Percentiles rank a stretch among this genome's conserved stretches.
phyloP scores from a whole-genome alignment of 1,140 invertebrate species.

The Ips nitidus region DNA sequence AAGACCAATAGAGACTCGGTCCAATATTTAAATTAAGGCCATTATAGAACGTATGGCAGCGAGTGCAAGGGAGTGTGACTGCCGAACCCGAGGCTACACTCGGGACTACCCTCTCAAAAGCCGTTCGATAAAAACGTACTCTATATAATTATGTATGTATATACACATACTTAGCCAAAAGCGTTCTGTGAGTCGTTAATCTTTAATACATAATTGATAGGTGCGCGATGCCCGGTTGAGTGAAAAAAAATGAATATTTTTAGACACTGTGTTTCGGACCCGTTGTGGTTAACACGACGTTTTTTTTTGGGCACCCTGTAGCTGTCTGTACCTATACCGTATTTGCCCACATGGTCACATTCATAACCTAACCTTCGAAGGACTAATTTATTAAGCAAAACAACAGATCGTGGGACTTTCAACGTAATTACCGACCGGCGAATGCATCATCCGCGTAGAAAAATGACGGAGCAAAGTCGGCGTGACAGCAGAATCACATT shows the following conservation, averaged over 20 bases:
- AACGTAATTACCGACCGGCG: conserved; percentile 22
- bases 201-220: conserved; percentile 55
- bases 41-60: conserved; percentile 45
- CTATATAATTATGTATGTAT: conserved; percentile 55
- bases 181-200: conserved; percentile 53
- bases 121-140: conserved; percentile 50
- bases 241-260: conserved; percentile 46
- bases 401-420: conserved; percentile 23
- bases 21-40: conserved; percentile 49
- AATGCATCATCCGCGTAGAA: conserved; percentile 21
- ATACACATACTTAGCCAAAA: conserved; percentile 54
- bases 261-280: background rate
- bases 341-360: too few species aligned
- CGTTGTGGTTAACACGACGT: background rate
- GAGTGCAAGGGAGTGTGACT: conserved; percentile 48
- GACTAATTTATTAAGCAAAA: too few species aligned
- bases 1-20: conserved; percentile 36
- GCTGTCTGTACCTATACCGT: too few species aligned
- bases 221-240: conserved; percentile 51
- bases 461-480: conserved; percentile 21
- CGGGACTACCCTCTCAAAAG: conserved; percentile 40
- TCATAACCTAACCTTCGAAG: too few species aligned
- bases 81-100: conserved; percentile 42
- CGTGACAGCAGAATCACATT: conserved; percentile 34
- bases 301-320: too few species aligned